These are phyloP conservation scores for Petaurus breviceps DNA, from an alignment of 2,113 vertebrate species.

Conservation along the genomic window DNA sequence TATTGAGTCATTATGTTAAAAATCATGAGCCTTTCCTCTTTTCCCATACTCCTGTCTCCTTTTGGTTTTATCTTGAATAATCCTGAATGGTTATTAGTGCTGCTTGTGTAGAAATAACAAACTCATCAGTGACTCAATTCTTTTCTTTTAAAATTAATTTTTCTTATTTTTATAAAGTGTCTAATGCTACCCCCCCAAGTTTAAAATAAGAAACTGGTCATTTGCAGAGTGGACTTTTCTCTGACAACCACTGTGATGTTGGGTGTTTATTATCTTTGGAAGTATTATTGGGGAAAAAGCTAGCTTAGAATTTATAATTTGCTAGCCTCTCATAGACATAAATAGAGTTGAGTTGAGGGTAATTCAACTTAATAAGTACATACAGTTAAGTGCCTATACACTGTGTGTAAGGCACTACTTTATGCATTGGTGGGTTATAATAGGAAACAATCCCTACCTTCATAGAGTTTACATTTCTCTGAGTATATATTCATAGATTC, in stretches of 20 bases:
- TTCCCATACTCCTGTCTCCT: conserved; percentile 28
- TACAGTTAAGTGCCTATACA: neutral
- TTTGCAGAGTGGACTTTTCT: neutral
- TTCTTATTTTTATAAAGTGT: neutral
- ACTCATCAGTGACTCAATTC: neutral
- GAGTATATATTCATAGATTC: neutral
- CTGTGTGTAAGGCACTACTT: neutral
- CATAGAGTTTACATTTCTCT: neutral
- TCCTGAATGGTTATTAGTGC: conserved; percentile 34
- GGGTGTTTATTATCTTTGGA: conserved; percentile 18
- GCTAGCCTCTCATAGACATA: neutral
- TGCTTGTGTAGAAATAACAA: conserved; percentile 16
- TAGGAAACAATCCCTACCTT: neutral
- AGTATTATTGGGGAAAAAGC: neutral
- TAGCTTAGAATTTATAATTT: neutral
- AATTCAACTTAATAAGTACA: neutral
- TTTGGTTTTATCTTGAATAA: conserved; percentile 58
- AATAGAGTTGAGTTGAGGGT: neutral
- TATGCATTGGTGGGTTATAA: neutral
- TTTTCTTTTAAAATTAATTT: neutral
- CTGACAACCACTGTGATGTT: neutral
- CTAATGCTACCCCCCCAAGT: neutral
- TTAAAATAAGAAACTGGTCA: neutral
- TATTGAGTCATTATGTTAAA: conserved; percentile 81
- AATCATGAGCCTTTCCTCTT: conserved; percentile 57